These are phyloP conservation scores for Aphaenogaster ashmeadi DNA, from an alignment of 1,140 invertebrate species.

Conservation along the genomic window DNA sequence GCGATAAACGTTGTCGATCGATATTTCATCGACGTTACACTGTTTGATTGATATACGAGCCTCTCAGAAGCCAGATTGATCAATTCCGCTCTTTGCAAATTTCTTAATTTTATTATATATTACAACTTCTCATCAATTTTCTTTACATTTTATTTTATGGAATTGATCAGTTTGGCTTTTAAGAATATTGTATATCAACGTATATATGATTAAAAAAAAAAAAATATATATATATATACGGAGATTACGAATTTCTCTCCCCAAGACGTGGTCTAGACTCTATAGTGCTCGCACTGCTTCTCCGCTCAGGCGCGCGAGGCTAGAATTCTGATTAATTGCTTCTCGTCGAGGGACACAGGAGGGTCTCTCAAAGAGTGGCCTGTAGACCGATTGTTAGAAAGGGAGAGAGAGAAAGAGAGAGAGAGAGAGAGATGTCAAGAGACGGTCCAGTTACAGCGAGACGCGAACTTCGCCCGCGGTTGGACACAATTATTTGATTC, in stretches of 20 bases:
- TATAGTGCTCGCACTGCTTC: neutral
- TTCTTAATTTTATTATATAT: neutral
- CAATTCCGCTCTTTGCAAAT: neutral
- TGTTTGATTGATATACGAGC: neutral
- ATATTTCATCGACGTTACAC: neutral
- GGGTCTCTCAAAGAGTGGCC: slow-evolving; percentile 24
- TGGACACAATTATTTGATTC: slow-evolving; percentile 70
- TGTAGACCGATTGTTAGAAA: slow-evolving; percentile 1
- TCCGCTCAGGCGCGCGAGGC: neutral
- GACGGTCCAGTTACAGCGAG: slow-evolving; percentile 1
- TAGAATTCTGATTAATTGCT: slow-evolving; percentile 59
- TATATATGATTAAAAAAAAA: neutral
- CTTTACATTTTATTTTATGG: neutral
- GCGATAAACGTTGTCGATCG: neutral
- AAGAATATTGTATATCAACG: neutral
- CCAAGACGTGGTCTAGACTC: neutral
- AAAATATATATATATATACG: neutral
- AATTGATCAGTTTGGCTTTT: neutral
- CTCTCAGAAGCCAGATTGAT: neutral
- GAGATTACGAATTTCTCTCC: neutral
- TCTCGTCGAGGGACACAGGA: neutral
- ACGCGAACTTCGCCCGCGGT: slow-evolving; percentile 27
- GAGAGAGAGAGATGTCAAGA: neutral
- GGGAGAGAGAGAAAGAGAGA: neutral
- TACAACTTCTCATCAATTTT: neutral